Percentiles rank a stretch among this genome's conserved stretches.
phyloP scores from a whole-genome alignment of 1,140 invertebrate species.

The Papilio helenus region DNA sequence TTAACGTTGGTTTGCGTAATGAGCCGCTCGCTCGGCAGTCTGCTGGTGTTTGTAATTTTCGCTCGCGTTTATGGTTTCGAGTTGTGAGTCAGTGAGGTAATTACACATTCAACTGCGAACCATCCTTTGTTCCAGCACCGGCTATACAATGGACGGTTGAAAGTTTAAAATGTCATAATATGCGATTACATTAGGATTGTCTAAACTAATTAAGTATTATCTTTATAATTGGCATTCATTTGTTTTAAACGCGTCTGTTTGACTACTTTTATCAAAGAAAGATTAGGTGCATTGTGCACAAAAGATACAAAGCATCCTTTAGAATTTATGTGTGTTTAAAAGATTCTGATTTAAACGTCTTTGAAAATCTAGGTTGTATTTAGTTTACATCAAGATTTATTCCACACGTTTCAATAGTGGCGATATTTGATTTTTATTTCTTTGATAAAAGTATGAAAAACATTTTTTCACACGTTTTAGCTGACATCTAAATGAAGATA shows the following conservation, averaged over 20 bases:
- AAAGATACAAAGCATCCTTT: too few species aligned
- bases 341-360: too few species aligned
- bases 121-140: slow-evolving; percentile 10
- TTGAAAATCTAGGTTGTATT: too few species aligned
- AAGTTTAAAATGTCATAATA: slow-evolving; percentile 26
- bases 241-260: not conserved
- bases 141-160: slow-evolving; percentile 23
- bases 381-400: too few species aligned
- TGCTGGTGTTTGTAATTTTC: slow-evolving; percentile 31
- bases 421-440: not conserved
- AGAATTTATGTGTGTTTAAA: too few species aligned
- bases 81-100: slow-evolving; percentile 25
- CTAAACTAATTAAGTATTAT: slow-evolving; percentile 22
- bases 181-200: slow-evolving; percentile 21
- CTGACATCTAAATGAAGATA: slow-evolving; percentile 12
- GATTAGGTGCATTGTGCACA: too few species aligned
- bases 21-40: not conserved
- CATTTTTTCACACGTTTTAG: not conserved
- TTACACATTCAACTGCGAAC: slow-evolving; percentile 33
- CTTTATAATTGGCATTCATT: slow-evolving; percentile 3
- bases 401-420: not conserved
- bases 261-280: not conserved
- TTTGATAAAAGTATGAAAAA: not conserved
- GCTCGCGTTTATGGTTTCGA: slow-evolving; percentile 29
- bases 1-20: slow-evolving; percentile 21